Evolutionary conservation across 1,140 invertebrate species (phyloP).

Genomic region (Asbolus verrucosus): DNA sequence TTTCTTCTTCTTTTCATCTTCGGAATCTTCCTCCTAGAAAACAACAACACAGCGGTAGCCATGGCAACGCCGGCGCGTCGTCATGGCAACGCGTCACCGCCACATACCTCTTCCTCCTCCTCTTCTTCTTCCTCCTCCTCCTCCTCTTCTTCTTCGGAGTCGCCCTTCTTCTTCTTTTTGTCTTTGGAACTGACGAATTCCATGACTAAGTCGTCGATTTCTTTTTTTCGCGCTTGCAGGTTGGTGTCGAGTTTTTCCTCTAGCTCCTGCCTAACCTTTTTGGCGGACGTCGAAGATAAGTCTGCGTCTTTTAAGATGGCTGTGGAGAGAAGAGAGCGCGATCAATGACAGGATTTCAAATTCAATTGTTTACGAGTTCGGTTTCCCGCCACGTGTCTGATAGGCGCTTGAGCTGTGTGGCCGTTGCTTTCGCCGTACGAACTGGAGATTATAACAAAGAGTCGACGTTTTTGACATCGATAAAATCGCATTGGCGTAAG

Average conservation of each 20-base stretch:
- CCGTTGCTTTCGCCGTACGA: not conserved
- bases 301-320: constrained; percentile 91
- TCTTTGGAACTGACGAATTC: constrained; percentile 75
- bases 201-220: constrained; percentile 88
- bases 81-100: not conserved
- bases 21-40: constrained; percentile 68
- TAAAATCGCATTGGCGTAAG: constrained; percentile 4
- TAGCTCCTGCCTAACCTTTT: constrained; percentile 89
- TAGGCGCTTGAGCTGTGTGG: too few relatives aligned
- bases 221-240: constrained; percentile 81
- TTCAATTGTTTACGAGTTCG: constrained; percentile 20
- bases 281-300: constrained; percentile 84
- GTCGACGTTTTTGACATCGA: not conserved
- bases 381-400: constrained; percentile 24
- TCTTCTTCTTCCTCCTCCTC: constrained; percentile 74
- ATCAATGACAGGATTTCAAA: constrained; percentile 1
- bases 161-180: constrained; percentile 68
- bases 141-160: constrained; percentile 69
- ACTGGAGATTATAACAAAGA: constrained; percentile 21
- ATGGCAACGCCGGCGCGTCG: constrained; percentile 1
- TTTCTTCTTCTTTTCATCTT: constrained; percentile 73
- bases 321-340: too few relatives aligned
- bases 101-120: constrained; percentile 68
- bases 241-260: constrained; percentile 85
- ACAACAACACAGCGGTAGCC: not conserved